Evolutionary conservation across 2,888 invertebrate species (phyloP).

Genomic region (Orthosia cruda): DNA sequence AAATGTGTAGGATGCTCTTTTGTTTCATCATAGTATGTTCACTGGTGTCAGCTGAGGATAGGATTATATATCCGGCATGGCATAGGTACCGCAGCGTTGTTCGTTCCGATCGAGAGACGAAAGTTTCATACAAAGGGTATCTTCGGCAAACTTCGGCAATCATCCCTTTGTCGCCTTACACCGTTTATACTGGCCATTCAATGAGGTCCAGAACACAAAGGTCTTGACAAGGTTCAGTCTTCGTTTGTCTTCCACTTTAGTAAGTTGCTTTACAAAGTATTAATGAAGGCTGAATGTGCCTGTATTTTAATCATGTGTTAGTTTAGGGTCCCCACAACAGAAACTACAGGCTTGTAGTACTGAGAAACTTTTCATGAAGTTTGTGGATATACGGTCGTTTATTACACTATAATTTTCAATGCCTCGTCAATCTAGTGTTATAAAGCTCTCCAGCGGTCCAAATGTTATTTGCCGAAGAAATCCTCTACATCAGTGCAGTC

Average conservation of each 20-base stretch:
- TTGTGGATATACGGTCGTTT: not conserved
- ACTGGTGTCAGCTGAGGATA: too few relatives aligned
- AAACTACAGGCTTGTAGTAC: not conserved
- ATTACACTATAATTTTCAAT: not conserved
- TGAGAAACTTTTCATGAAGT: slow-evolving; percentile 5
- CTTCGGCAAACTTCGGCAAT: slow-evolving; percentile 19
- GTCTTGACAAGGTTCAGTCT: slow-evolving; percentile 25
- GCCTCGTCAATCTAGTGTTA: not conserved
- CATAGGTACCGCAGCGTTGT: too few relatives aligned
- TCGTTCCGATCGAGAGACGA: too few relatives aligned
- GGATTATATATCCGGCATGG: too few relatives aligned
- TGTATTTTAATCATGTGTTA: slow-evolving; percentile 53
- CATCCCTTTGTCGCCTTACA: not conserved
- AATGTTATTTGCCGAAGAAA: too few relatives aligned
- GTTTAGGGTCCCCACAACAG: slow-evolving; percentile 50
- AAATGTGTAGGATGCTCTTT: too few relatives aligned
- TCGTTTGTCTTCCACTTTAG: slow-evolving; percentile 36
- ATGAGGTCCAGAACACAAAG: not conserved
- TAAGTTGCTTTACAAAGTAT: slow-evolving; percentile 31
- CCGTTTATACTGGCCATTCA: not conserved
- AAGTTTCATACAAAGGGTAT: not conserved
- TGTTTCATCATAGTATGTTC: too few relatives aligned
- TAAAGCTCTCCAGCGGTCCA: too few relatives aligned
- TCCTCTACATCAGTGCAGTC: too few relatives aligned
- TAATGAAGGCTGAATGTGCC: slow-evolving; percentile 24